A percentile compares a stretch with the other conserved stretches of the same genome.
Conservation (phyloP, 2,797 vertebrate species). For the Margarornis squamiger region DNA sequence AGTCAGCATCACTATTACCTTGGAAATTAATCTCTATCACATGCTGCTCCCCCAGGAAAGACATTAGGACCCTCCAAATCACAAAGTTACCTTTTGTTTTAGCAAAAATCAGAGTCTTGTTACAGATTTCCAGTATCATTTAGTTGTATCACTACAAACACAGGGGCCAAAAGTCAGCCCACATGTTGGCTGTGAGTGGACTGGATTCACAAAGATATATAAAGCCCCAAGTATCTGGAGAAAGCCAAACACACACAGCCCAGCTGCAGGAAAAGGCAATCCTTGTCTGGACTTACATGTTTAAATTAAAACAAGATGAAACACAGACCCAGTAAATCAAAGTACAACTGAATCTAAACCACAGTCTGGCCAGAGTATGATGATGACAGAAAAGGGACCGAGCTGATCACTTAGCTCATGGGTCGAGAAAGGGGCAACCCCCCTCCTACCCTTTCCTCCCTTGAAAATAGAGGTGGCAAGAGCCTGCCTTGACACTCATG, state of each 20-base stretch:
- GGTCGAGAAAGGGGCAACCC: neutral
- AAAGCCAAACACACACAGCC: neutral
- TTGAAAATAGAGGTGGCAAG: neutral
- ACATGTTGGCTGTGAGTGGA: accelerated
- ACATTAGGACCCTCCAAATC: neutral
- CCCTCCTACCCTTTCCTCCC: neutral
- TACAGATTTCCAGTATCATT: neutral
- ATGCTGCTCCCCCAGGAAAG: neutral
- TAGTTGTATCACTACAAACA: neutral
- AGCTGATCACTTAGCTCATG: neutral
- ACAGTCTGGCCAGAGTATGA: neutral
- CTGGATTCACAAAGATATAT: neutral
- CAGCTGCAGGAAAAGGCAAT: neutral
- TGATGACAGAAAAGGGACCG: neutral
- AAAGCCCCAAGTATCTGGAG: neutral
- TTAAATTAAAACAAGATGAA: neutral
- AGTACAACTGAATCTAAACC: neutral
- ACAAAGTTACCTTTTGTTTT: neutral
- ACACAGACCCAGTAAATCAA: neutral
- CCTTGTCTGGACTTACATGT: neutral
- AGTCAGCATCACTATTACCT: neutral
- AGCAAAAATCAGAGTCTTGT: neutral
- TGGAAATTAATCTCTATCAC: neutral
- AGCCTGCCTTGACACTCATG: neutral
- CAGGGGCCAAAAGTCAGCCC: neutral